phyloP scores from a whole-genome alignment of 2,888 invertebrate species.

The Lithophane ornitopus region DNA sequence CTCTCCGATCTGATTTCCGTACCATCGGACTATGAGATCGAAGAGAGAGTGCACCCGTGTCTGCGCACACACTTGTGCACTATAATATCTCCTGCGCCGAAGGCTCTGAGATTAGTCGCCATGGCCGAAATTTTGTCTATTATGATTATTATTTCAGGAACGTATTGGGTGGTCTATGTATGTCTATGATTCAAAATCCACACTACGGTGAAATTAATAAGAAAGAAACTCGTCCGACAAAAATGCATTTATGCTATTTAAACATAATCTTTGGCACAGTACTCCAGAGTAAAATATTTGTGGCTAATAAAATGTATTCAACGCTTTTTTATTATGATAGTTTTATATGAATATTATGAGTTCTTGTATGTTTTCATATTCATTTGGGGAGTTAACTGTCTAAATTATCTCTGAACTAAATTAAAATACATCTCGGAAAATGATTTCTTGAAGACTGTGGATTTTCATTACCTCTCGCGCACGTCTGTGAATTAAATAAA shows the following conservation, averaged over 20 bases:
- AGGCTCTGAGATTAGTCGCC: no score
- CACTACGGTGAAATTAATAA: background rate
- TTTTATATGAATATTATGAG: constrained; percentile 59
- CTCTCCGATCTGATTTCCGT: no score
- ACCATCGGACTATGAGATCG: no score
- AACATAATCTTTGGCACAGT: constrained; percentile 51
- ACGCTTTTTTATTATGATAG: constrained; percentile 59
- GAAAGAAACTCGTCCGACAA: background rate
- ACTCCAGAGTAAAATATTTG: constrained; percentile 48
- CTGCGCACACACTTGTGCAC: no score
- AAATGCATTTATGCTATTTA: constrained; percentile 20
- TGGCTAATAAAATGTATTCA: constrained; percentile 48
- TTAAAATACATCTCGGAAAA: constrained; percentile 30
- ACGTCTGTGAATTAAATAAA: constrained; percentile 10
- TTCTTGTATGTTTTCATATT: constrained; percentile 36
- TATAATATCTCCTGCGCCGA: no score
- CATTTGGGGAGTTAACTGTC: constrained; percentile 25
- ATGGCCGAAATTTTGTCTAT: no score
- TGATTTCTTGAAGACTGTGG: constrained; percentile 11
- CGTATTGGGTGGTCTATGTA: background rate
- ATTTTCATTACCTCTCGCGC: background rate
- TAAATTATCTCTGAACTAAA: constrained; percentile 47
- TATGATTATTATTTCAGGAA: background rate
- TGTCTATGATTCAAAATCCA: background rate
- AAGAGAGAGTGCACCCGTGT: no score